phyloP scores from a whole-genome alignment of 2,797 vertebrate species.

The Argya squamiceps region DNA sequence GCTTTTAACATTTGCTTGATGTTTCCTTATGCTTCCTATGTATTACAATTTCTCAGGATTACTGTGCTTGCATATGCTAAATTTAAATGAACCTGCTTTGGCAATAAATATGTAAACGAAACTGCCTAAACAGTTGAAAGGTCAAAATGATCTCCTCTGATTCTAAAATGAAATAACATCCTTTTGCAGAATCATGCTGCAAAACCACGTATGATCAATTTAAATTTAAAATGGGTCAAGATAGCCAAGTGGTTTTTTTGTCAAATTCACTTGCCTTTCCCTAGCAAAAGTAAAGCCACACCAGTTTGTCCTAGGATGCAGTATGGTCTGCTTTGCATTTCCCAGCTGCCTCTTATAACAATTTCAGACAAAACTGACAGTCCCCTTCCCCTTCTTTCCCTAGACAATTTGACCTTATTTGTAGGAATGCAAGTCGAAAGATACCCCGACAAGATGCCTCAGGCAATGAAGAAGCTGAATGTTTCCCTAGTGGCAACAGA shows the following conservation, averaged over 20 bases:
- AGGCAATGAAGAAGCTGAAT: background rate
- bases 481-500: background rate
- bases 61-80: background rate
- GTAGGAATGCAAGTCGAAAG: background rate
- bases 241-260: background rate
- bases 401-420: background rate
- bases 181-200: background rate
- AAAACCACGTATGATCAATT: slow-evolving; percentile 7
- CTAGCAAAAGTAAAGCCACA: background rate
- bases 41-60: background rate
- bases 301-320: background rate
- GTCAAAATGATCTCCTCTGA: background rate
- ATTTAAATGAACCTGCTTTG: background rate
- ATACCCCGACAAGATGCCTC: background rate
- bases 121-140: background rate
- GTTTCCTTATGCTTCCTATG: background rate
- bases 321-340: background rate
- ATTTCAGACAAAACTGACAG: background rate
- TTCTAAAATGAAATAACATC: background rate
- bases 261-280: background rate
- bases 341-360: background rate
- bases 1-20: background rate
- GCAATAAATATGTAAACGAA: background rate
- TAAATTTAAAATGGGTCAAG: slow-evolving; percentile 27
- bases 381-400: background rate